Percentiles rank a stretch among this genome's conserved stretches.
Conservation (phyloP, 2,113 vertebrate genomes). For the Syngnathoides biaculeatus region DNA sequence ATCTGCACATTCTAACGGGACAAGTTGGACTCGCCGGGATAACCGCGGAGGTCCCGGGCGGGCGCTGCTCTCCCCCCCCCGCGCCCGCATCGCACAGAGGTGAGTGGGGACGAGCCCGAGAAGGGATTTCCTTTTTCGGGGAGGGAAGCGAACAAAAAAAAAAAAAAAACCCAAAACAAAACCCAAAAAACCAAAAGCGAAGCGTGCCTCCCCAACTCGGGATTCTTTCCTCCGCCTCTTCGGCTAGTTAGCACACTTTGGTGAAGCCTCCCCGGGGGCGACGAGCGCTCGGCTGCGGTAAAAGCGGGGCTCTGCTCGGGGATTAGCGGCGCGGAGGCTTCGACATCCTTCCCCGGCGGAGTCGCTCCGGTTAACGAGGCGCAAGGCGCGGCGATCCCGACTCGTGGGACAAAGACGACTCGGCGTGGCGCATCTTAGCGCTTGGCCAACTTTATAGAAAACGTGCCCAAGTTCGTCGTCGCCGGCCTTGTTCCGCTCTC, state of each 20-base stretch:
- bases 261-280: slow-evolving; percentile 10
- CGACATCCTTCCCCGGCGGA: slow-evolving; percentile 46
- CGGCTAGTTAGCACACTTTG: slow-evolving; percentile 32
- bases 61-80: slow-evolving; percentile 10
- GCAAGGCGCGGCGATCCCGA: slow-evolving; percentile 19
- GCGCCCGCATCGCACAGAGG: too few species aligned
- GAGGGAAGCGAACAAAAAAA: slow-evolving; percentile 27
- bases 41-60: slow-evolving; percentile 9
- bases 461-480: background rate
- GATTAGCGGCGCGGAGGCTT: slow-evolving; percentile 33
- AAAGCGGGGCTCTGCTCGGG: slow-evolving; percentile 2
- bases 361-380: slow-evolving; percentile 47
- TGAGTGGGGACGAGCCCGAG: slow-evolving; percentile 40
- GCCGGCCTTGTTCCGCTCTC: background rate
- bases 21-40: slow-evolving; percentile 53
- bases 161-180: too few species aligned
- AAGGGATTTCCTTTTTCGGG: slow-evolving; percentile 26
- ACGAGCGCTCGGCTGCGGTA: slow-evolving; percentile 21
- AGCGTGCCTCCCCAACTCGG: too few species aligned
- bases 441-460: background rate
- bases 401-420: background rate
- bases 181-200: too few species aligned
- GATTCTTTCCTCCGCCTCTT: too few species aligned
- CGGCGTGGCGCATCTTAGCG: background rate
- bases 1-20: slow-evolving; percentile 53